Percentiles rank a stretch among this genome's conserved stretches.
Evolutionary conservation across 1,140 invertebrate species (phyloP).

Genomic region (Caenorhabditis latens): DNA sequence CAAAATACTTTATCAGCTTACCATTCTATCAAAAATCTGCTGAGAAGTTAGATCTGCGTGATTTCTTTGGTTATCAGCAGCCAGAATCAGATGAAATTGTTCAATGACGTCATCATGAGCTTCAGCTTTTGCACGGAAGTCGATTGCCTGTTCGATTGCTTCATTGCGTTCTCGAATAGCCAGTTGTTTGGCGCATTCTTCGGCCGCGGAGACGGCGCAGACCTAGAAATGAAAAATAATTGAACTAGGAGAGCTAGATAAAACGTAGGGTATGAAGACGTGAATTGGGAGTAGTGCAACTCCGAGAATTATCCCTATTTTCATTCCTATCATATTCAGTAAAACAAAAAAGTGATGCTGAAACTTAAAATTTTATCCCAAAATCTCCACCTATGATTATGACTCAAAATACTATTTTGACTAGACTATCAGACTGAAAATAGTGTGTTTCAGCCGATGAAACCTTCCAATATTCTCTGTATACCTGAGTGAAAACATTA

Average conservation of each 20-base stretch:
- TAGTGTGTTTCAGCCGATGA: neutral
- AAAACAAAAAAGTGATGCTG: too few species aligned
- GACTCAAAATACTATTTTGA: too few species aligned
- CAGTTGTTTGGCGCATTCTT: neutral
- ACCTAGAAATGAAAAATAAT: neutral
- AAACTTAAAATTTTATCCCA: too few species aligned
- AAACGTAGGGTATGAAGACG: too few species aligned
- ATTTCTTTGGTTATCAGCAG: slow-evolving; percentile 6
- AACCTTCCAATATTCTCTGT: neutral
- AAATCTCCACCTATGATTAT: too few species aligned
- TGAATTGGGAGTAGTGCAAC: too few species aligned
- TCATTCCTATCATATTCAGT: too few species aligned
- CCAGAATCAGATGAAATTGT: neutral
- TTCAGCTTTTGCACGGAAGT: neutral
- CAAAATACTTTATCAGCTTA: neutral
- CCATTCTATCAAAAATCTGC: slow-evolving; percentile 20
- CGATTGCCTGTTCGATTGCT: neutral
- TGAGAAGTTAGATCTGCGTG: neutral
- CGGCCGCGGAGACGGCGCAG: neutral
- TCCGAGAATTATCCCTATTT: too few species aligned
- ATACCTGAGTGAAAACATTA: slow-evolving; percentile 30
- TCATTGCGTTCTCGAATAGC: neutral
- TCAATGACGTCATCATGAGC: slow-evolving; percentile 22
- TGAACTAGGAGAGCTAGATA: too few species aligned
- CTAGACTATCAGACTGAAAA: neutral